These are phyloP conservation scores for Agapetus fuscipes DNA, from an alignment of 2,888 invertebrate species.

Conservation along the genomic window DNA sequence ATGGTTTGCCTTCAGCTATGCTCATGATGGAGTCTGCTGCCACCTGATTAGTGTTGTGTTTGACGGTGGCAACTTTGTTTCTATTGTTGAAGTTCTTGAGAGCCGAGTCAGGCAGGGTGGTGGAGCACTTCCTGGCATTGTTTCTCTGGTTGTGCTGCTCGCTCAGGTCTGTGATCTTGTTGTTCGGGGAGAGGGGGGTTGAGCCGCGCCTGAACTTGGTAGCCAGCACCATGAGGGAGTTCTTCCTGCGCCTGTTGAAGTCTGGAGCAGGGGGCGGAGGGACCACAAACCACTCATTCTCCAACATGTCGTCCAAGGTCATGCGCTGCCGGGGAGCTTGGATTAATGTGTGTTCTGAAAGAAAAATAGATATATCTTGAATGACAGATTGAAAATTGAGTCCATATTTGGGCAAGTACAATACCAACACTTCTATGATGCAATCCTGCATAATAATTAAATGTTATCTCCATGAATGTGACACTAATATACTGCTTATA, in stretches of 20 bases:
- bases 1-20: slow-evolving; percentile 15
- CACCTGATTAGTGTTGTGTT: slow-evolving; percentile 9
- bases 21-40: slow-evolving; percentile 11
- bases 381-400: too few relatives aligned
- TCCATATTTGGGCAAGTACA: too few relatives aligned
- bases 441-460: too few relatives aligned
- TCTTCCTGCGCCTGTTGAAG: slow-evolving; percentile 18
- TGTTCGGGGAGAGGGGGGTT: slow-evolving; percentile 28
- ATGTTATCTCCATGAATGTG: too few relatives aligned
- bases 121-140: slow-evolving; percentile 23
- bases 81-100: slow-evolving; percentile 16
- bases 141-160: slow-evolving; percentile 18
- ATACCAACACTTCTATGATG: too few relatives aligned
- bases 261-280: slow-evolving; percentile 23
- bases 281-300: slow-evolving; percentile 47
- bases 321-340: slow-evolving; percentile 39
- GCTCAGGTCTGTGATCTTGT: slow-evolving; percentile 15
- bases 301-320: slow-evolving; percentile 36
- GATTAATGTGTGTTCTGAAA: slow-evolving; percentile 39
- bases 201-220: slow-evolving; percentile 26
- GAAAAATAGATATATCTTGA: too few relatives aligned
- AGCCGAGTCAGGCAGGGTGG: slow-evolving; percentile 13
- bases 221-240: slow-evolving; percentile 19
- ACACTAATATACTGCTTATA: too few relatives aligned
- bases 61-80: slow-evolving; percentile 9